These are phyloP conservation scores for Bradypodion ventrale DNA, from an alignment of 2,797 vertebrate genomes.

Conservation along the genomic window DNA sequence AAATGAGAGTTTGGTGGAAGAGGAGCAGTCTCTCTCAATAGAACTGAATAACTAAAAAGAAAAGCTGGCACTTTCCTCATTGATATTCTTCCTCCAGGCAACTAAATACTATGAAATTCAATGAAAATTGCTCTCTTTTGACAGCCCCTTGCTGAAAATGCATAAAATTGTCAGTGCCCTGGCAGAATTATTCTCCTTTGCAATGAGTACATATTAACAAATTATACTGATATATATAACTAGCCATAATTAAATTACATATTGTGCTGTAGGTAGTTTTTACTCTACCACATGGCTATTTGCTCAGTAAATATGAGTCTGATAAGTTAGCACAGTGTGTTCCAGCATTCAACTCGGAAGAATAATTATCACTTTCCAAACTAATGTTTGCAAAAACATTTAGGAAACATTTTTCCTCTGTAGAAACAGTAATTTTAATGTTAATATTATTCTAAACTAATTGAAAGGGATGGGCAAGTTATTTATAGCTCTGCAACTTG, in stretches of 20 bases:
- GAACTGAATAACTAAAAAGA: constrained; percentile 48
- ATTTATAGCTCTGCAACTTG: constrained; percentile 16
- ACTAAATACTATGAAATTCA: constrained; percentile 64
- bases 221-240: constrained; percentile 72
- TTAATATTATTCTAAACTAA: constrained; percentile 9
- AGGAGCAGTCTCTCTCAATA: background rate
- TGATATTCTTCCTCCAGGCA: constrained; percentile 66
- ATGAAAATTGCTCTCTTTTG: constrained; percentile 65
- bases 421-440: constrained; percentile 35
- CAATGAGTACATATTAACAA: constrained; percentile 68
- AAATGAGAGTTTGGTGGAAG: constrained; percentile 21
- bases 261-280: constrained; percentile 57
- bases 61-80: constrained; percentile 57
- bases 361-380: constrained; percentile 44
- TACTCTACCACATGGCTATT: constrained; percentile 40
- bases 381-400: constrained; percentile 5
- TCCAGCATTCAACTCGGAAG: constrained; percentile 52
- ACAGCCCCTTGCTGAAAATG: constrained; percentile 67
- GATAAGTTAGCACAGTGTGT: constrained; percentile 53
- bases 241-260: constrained; percentile 74
- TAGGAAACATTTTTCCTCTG: background rate
- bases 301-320: constrained; percentile 62
- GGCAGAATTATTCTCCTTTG: constrained; percentile 60
- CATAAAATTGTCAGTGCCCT: constrained; percentile 63
- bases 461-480: background rate